Evolutionary conservation across 2,797 vertebrate genomes (phyloP).

Genomic region (Fratercula arctica): DNA sequence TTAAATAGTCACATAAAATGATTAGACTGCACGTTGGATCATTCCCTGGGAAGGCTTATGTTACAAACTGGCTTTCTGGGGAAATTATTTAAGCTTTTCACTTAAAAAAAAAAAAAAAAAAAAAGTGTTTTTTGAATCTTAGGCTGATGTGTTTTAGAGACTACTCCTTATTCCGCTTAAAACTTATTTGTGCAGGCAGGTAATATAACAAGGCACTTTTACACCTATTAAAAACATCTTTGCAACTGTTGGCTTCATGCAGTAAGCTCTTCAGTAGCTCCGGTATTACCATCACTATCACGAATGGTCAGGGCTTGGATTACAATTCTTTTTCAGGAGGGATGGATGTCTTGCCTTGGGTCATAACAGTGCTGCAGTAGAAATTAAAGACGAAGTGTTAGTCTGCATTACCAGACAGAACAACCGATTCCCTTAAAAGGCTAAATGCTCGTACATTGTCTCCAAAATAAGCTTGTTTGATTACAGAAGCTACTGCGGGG

Average conservation of each 20-base stretch:
- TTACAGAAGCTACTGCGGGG: not conserved
- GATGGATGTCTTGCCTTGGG: not conserved
- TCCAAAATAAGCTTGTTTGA: not conserved
- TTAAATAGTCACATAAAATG: constrained; percentile 62
- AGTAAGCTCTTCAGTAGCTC: not conserved
- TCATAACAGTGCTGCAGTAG: not conserved
- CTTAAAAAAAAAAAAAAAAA: not conserved
- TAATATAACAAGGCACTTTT: constrained; percentile 9
- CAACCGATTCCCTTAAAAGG: constrained; percentile 1
- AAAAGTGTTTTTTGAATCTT: not conserved
- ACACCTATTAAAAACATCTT: not conserved
- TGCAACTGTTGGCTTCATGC: not conserved
- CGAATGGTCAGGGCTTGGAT: not conserved
- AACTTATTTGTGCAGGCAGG: not conserved
- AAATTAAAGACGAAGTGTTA: not conserved
- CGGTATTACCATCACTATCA: not conserved
- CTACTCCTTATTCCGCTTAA: not conserved
- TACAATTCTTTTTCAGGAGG: not conserved
- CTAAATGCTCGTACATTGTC: not conserved
- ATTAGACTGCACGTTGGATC: constrained; percentile 55
- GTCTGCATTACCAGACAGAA: not conserved
- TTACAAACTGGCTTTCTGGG: constrained; percentile 64
- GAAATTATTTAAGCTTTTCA: constrained; percentile 64
- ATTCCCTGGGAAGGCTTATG: constrained; percentile 58
- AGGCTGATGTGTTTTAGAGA: not conserved